Evolutionary conservation across 1,140 invertebrate species (phyloP).

Genomic region (Diorhabda sublineata): DNA sequence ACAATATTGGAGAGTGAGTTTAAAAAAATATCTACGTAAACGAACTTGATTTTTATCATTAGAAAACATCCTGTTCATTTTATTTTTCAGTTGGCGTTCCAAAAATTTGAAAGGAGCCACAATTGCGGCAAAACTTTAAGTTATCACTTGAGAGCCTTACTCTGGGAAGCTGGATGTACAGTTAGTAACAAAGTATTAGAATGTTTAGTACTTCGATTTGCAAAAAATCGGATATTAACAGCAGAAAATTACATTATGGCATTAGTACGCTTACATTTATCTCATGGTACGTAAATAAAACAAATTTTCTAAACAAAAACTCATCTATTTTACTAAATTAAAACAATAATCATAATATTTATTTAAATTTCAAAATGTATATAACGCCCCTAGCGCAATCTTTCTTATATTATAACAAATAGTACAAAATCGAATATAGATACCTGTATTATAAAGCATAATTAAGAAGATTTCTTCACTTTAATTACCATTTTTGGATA

Average conservation of each 20-base stretch:
- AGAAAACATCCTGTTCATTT: background rate
- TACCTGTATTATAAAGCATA: too few species aligned
- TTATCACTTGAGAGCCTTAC: constrained; percentile 59
- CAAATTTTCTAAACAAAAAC: too few species aligned
- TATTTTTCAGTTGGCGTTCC: constrained; percentile 52
- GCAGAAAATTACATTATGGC: constrained; percentile 65
- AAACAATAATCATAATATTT: too few species aligned
- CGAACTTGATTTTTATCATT: too few species aligned
- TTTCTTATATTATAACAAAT: too few species aligned
- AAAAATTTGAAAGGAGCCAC: constrained; percentile 57
- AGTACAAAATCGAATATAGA: too few species aligned
- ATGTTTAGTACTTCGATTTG: constrained; percentile 64
- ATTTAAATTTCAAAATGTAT: too few species aligned
- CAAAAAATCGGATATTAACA: constrained; percentile 57
- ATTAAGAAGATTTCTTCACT: too few species aligned
- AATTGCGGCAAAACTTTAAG: constrained; percentile 58
- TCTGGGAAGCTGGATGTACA: constrained; percentile 66
- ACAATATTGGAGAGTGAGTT: constrained; percentile 62
- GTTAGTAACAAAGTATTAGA: constrained; percentile 73
- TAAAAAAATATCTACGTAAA: background rate
- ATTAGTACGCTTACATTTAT: constrained; percentile 65
- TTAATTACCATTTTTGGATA: too few species aligned
- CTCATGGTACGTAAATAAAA: constrained; percentile 57
- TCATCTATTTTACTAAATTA: too few species aligned
- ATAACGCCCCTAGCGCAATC: too few species aligned